Conservation (phyloP, 1,140 invertebrate genomes). For the Euura saliciscinereae region DNA sequence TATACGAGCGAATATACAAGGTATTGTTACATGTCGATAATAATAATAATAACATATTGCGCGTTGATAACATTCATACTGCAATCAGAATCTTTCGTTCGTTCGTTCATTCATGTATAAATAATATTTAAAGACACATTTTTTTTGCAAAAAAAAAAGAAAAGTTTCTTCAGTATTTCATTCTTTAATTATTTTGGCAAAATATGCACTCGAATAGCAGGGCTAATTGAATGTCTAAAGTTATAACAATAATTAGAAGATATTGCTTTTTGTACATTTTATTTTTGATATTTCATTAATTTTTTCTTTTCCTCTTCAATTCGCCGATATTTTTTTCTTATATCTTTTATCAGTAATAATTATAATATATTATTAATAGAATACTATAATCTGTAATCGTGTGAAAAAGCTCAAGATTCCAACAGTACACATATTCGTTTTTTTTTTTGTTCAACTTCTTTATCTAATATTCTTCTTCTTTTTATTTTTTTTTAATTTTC, state of each 20-base stretch:
- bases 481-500: not conserved
- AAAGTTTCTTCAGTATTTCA: not conserved
- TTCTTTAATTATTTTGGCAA: not conserved
- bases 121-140: constrained; percentile 31
- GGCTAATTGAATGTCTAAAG: not conserved
- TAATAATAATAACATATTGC: constrained; percentile 5
- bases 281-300: constrained; percentile 30
- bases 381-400: not conserved
- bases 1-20: constrained; percentile 9
- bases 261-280: constrained; percentile 43
- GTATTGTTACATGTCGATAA: not conserved
- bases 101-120: constrained; percentile 8
- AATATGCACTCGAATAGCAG: not conserved
- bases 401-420: not conserved
- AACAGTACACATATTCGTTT: not conserved
- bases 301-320: constrained; percentile 1
- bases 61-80: constrained; percentile 6
- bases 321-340: not conserved
- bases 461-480: no score
- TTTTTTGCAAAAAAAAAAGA: constrained; percentile 21
- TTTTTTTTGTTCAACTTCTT: no score
- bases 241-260: constrained; percentile 21
- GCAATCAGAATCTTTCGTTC: not conserved
- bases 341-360: not conserved
- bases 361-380: not conserved